These are phyloP conservation scores for Cassiopea andromeda DNA, from an alignment of 30 jellyfish, hydroid and myxozoan genomes.

Conservation along the genomic window DNA sequence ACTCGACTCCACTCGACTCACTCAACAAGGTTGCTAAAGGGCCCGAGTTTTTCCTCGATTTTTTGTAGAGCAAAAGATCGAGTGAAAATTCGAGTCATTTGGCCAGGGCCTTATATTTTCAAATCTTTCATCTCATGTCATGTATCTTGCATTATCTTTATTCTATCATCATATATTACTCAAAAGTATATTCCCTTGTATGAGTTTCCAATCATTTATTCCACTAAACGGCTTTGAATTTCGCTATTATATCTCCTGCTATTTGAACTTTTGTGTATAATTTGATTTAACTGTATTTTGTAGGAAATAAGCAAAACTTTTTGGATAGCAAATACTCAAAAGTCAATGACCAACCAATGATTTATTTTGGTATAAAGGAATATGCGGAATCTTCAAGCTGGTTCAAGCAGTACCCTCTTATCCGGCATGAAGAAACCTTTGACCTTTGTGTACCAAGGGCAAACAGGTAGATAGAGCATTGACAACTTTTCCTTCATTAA, in stretches of 20 bases:
- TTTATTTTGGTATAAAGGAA: slow-evolving; percentile 87
- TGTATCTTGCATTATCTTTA: no score
- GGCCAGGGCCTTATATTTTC: no score
- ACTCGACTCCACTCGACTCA: no score
- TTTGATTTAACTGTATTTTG: neutral
- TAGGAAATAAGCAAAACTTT: slow-evolving; percentile 33
- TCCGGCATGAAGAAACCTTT: slow-evolving; percentile 86
- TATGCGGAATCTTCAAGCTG: slow-evolving; percentile 80
- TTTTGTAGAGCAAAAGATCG: no score
- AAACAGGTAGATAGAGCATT: slow-evolving; percentile 60
- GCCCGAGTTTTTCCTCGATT: no score
- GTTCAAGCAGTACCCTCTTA: slow-evolving; percentile 86
- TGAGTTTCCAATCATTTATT: neutral
- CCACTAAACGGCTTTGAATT: neutral
- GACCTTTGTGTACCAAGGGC: slow-evolving; percentile 87
- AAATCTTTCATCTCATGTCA: no score
- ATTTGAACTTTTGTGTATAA: neutral
- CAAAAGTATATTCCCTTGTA: no score
- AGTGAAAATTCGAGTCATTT: no score
- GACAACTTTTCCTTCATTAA: neutral
- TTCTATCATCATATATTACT: no score
- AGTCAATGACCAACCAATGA: slow-evolving; percentile 83
- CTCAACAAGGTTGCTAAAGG: no score
- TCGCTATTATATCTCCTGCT: neutral
- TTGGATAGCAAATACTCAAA: slow-evolving; percentile 69